Percentiles rank a stretch among this genome's conserved stretches.
phyloP scores from a whole-genome alignment of 2,113 vertebrate genomes.

The Erpornis zantholeuca region DNA sequence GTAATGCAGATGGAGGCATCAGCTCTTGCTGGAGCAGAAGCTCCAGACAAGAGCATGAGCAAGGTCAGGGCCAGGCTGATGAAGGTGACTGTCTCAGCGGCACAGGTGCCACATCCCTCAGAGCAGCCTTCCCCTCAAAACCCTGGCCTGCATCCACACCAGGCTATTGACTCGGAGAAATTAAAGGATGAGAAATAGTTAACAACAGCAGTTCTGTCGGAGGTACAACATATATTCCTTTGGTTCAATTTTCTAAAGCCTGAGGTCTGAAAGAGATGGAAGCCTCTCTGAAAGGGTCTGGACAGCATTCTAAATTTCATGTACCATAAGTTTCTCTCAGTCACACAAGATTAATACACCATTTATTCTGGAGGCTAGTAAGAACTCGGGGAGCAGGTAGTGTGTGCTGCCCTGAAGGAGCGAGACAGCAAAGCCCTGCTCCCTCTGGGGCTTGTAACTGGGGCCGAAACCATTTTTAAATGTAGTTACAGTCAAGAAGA shows the following conservation, averaged over 20 bases:
- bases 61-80: not conserved
- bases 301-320: conserved; percentile 65
- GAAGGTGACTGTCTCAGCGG: not conserved
- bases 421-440: not conserved
- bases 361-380: conserved; percentile 35
- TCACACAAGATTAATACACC: conserved; percentile 64
- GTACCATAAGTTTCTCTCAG: conserved; percentile 56
- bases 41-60: not conserved
- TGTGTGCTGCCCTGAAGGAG: not conserved
- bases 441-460: conserved; percentile 31
- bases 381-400: not conserved
- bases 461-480: conserved; percentile 16
- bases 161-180: not conserved
- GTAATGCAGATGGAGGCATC: not conserved
- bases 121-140: not conserved
- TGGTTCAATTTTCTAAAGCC: conserved; percentile 60
- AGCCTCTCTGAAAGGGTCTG: conserved; percentile 51
- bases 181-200: conserved; percentile 58
- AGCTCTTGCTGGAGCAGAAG: not conserved
- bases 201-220: conserved; percentile 40
- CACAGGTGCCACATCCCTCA: not conserved
- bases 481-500: conserved; percentile 18
- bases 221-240: conserved; percentile 44
- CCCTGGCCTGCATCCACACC: not conserved
- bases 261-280: conserved; percentile 64